Conservation (phyloP, 2,888 invertebrate genomes). For the Mesopsocus fuscifrons region DNA sequence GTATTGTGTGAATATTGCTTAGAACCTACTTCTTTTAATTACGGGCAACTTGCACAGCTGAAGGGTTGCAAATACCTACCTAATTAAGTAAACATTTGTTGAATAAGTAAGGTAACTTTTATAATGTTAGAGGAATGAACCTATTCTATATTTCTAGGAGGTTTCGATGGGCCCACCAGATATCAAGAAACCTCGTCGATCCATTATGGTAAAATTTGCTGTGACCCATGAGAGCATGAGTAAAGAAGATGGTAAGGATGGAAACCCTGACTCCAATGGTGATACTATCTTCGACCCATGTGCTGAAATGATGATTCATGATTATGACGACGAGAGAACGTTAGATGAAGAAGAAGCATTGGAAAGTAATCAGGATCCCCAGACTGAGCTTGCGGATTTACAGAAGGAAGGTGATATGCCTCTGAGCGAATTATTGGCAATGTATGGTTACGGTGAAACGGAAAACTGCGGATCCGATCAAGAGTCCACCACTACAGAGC, state of each 20-base stretch:
- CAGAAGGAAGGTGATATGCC: constrained; percentile 91
- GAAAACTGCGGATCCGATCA: constrained; percentile 8
- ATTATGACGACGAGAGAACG: constrained; percentile 93
- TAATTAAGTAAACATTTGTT: too few relatives aligned
- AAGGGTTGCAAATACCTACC: too few relatives aligned
- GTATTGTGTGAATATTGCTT: too few relatives aligned
- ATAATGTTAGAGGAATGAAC: too few relatives aligned
- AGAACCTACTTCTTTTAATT: too few relatives aligned
- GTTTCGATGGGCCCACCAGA: neutral
- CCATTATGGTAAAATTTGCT: neutral
- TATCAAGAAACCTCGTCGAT: neutral
- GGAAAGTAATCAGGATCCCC: constrained; percentile 70
- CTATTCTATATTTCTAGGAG: neutral
- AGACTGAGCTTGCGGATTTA: constrained; percentile 72
- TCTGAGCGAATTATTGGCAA: constrained; percentile 72
- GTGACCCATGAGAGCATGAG: neutral
- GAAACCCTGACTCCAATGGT: constrained; percentile 21
- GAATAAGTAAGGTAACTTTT: too few relatives aligned
- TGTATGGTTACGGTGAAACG: constrained; percentile 53
- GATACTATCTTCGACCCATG: constrained; percentile 70
- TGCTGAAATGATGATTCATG: constrained; percentile 92
- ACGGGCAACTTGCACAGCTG: too few relatives aligned
- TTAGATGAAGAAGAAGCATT: constrained; percentile 93
- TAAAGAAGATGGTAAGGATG: neutral
- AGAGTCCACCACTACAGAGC: neutral